Conservation (phyloP, 1,140 invertebrate genomes). For the Drosophila truncata region DNA sequence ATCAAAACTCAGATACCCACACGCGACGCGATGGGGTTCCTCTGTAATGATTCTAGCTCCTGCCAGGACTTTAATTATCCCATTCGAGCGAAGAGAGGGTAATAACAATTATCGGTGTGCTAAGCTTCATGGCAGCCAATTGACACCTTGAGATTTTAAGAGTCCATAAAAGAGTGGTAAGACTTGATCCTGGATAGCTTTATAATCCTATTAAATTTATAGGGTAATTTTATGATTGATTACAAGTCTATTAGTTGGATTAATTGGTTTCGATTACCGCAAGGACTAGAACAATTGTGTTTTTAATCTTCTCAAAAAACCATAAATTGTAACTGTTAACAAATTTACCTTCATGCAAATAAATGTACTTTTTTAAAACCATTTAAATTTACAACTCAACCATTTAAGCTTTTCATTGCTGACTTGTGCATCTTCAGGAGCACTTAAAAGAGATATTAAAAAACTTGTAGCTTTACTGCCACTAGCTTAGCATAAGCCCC, state of each 20-base stretch:
- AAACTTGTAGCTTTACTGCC: background rate
- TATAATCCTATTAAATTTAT: background rate
- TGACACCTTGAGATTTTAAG: constrained; percentile 17
- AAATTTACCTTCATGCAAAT: background rate
- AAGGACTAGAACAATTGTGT: too few species aligned
- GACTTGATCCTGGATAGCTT: background rate
- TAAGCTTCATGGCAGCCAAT: constrained; percentile 8
- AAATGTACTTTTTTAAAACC: background rate
- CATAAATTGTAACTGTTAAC: too few species aligned
- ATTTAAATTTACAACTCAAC: background rate
- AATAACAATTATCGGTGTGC: constrained; percentile 15
- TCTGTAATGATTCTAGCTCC: constrained; percentile 29
- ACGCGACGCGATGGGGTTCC: constrained; percentile 41
- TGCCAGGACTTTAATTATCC: constrained; percentile 35
- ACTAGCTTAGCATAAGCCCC: background rate
- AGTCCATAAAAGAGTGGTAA: background rate
- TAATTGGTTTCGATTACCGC: background rate
- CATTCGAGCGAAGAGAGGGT: background rate
- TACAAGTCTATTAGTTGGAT: background rate
- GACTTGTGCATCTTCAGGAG: too few species aligned
- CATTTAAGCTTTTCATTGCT: background rate
- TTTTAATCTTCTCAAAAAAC: background rate
- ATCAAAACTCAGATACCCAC: constrained; percentile 9
- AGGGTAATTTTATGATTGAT: background rate
- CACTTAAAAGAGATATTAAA: constrained; percentile 4